These are phyloP conservation scores for Cryptocephalus moraei DNA, from an alignment of 2,888 invertebrate species.

Conservation along the genomic window DNA sequence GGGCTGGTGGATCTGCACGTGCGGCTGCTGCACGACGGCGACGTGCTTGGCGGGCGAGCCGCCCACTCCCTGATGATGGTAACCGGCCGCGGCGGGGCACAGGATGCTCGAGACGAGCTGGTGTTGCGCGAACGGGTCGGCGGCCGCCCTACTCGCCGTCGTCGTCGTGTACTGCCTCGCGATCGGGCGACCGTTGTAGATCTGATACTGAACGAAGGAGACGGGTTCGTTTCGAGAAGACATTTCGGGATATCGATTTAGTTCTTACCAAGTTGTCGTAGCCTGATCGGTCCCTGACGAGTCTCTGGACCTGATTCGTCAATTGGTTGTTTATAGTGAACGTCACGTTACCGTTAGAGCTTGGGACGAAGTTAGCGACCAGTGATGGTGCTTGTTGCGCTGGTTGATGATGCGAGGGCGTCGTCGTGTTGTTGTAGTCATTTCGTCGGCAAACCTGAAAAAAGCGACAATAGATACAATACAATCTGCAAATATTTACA, in stretches of 20 bases:
- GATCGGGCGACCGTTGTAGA: slow-evolving; percentile 62
- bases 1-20: slow-evolving; percentile 68
- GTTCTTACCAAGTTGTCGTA: slow-evolving; percentile 62
- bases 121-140: slow-evolving; percentile 71
- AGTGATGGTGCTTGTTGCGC: slow-evolving; percentile 44
- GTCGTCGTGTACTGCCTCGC: slow-evolving; percentile 53
- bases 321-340: slow-evolving; percentile 89
- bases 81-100: slow-evolving; percentile 65
- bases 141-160: not conserved
- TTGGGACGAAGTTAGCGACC: slow-evolving; percentile 67
- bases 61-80: slow-evolving; percentile 56
- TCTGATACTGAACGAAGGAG: slow-evolving; percentile 54
- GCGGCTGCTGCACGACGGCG: slow-evolving; percentile 58
- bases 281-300: slow-evolving; percentile 62
- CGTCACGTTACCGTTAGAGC: slow-evolving; percentile 75
- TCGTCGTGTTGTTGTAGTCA: slow-evolving; percentile 35
- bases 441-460: slow-evolving; percentile 53
- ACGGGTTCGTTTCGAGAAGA: too few species aligned
- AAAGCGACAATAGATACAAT: slow-evolving; percentile 1
- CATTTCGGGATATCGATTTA: not conserved
- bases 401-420: slow-evolving; percentile 42
- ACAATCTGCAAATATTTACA: not conserved
- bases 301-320: slow-evolving; percentile 61
- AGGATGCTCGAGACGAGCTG: slow-evolving; percentile 90
- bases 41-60: slow-evolving; percentile 60